A percentile compares a stretch with the other conserved stretches of the same genome.
These are phyloP conservation scores for Porites australiensis DNA, from an alignment of 64 coral and sea anemone species.

Conservation along the genomic window DNA sequence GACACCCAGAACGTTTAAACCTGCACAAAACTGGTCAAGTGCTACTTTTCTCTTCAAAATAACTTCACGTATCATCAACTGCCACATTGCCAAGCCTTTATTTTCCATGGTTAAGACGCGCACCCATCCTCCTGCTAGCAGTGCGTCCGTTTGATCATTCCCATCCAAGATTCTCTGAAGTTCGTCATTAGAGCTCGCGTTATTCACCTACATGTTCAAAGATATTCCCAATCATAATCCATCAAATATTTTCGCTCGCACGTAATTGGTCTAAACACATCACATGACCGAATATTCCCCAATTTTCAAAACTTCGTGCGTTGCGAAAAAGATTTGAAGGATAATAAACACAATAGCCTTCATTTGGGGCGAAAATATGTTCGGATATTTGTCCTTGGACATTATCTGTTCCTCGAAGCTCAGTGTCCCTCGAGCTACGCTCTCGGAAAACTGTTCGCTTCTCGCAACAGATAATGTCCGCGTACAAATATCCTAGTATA, in stretches of 20 bases:
- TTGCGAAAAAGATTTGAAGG: too few relatives aligned
- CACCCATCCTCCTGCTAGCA: constrained; percentile 59
- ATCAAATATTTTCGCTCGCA: too few relatives aligned
- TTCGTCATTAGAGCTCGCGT: constrained; percentile 5
- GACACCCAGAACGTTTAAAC: constrained; percentile 41
- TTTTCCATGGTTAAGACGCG: constrained; percentile 43
- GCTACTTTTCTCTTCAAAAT: constrained; percentile 46
- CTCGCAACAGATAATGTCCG: too few relatives aligned
- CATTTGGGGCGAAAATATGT: too few relatives aligned
- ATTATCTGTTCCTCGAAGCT: too few relatives aligned
- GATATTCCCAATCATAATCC: neutral
- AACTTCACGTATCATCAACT: constrained; percentile 54
- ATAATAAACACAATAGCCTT: too few relatives aligned
- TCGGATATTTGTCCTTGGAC: too few relatives aligned
- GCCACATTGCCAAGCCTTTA: constrained; percentile 59
- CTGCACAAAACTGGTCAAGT: constrained; percentile 49
- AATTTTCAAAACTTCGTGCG: neutral
- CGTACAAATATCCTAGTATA: too few relatives aligned
- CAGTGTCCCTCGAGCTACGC: too few relatives aligned
- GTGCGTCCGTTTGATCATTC: constrained; percentile 20
- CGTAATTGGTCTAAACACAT: too few relatives aligned
- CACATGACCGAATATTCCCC: too few relatives aligned
- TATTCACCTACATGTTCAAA: constrained; percentile 23
- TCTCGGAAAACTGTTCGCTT: too few relatives aligned
- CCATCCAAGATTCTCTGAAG: constrained; percentile 21